Percentiles rank a stretch among this genome's conserved stretches.
These are phyloP conservation scores for Thymelicus lineola DNA, from an alignment of 2,888 invertebrate genomes.

Conservation along the genomic window DNA sequence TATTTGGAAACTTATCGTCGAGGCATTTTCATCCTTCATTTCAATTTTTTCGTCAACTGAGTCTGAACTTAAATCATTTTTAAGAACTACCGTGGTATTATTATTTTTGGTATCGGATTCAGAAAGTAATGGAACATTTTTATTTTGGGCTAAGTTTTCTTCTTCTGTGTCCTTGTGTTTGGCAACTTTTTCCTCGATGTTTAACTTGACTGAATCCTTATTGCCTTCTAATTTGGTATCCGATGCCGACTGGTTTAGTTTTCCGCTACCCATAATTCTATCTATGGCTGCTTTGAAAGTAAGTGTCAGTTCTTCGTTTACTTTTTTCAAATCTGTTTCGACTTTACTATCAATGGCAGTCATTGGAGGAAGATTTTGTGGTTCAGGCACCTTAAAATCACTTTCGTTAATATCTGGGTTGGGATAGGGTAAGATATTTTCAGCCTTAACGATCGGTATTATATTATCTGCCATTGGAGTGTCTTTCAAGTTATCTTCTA, in stretches of 20 bases:
- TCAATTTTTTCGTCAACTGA: background rate
- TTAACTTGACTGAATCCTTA: conserved; percentile 30
- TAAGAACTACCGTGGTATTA: background rate
- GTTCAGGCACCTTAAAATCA: conserved; percentile 44
- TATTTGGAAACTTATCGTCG: background rate
- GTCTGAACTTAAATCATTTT: background rate
- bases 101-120: background rate
- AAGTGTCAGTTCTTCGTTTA: conserved; percentile 67
- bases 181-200: conserved; percentile 25
- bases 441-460: conserved; percentile 63
- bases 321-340: conserved; percentile 67
- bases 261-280: conserved; percentile 52
- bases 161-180: conserved; percentile 16
- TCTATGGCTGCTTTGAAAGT: conserved; percentile 74
- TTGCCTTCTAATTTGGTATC: conserved; percentile 24
- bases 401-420: conserved; percentile 62
- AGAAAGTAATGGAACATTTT: conserved; percentile 17
- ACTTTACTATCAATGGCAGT: conserved; percentile 52
- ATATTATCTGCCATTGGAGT: conserved; percentile 42
- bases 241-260: conserved; percentile 7
- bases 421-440: conserved; percentile 63
- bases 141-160: conserved; percentile 13
- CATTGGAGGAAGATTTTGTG: conserved; percentile 37
- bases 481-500: conserved; percentile 2
- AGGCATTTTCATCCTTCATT: background rate